Evolutionary conservation across 2,113 vertebrate species (phyloP), one percentile per base, ranked within the genome.

Genomic region (Neofelis nebulosa): DNA sequence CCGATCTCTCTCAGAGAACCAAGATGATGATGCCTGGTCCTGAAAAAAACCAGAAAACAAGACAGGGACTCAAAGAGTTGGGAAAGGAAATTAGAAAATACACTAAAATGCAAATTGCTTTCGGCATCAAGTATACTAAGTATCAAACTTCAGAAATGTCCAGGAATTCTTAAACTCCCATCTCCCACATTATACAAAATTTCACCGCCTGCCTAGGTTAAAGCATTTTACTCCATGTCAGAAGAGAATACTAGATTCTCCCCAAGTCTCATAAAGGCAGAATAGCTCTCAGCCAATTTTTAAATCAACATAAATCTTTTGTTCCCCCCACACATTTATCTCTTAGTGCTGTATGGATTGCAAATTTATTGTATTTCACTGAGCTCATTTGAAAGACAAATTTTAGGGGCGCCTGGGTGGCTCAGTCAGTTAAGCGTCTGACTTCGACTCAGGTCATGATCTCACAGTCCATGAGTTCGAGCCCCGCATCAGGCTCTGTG

Each of bases 221-320:
- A 29, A 92, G 7, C 48, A n/a, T 87, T 94, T 89, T 31, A 41
- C 10, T 76, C 55, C 31, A 2, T 3, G 18, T 79, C 50, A 52
- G 69, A 88, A 93, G 65, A 95, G n/a, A 90, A 63, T 29, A 92
- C 29, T 8, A 69, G 7, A 48, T 79, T 78, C 48, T 95, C 45
- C 48, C 52, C 55, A 73, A 55, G 33, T 86, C 48, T 93, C 80
- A 82, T 86, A 57, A 93, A 93, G 91, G 18, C 13, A 4, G 38
- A 79, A 65, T 45, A 78, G 33, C 23, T 19, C 27, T 85, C 9
- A 3, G 45, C 52, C 27, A 68, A 38, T n/a, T 83, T 87, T 66
- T 48, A 69, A 92, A 90, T 95, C 91, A 94, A 11, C 19, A 33
- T 52, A 84, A 63, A 83, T 79, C 68, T 85, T 83, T 63, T 63